Percentiles rank a stretch among this genome's conserved stretches.
phyloP scores from a whole-genome alignment of 2,888 invertebrate species.

The Cryptophagus acutangulus region DNA sequence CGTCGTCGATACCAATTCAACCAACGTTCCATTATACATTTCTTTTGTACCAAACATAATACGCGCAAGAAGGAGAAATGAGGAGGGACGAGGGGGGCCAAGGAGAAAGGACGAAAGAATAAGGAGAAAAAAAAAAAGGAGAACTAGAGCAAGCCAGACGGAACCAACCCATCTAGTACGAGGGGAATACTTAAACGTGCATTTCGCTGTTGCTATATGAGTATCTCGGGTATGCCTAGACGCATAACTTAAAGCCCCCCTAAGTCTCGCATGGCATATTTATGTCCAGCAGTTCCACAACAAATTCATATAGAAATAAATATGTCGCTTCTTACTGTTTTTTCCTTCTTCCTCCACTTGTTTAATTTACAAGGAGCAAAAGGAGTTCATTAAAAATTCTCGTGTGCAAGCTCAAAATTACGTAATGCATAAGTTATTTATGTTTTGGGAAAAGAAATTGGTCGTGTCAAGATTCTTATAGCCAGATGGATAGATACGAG shows the following conservation, averaged over 20 bases:
- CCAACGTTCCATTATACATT: not conserved
- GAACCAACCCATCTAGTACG: conserved; percentile 13
- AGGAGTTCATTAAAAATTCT: conserved; percentile 39
- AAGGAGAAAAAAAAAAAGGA: conserved; percentile 6
- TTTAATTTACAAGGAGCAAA: too few relatives aligned
- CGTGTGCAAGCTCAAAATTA: conserved; percentile 1
- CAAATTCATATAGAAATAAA: conserved; percentile 40
- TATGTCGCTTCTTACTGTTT: too few relatives aligned
- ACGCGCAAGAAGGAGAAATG: too few relatives aligned
- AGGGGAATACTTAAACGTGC: conserved; percentile 30
- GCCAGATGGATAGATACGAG: too few relatives aligned
- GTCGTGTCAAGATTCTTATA: too few relatives aligned
- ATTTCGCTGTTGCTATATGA: conserved; percentile 34
- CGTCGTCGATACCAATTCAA: conserved; percentile 7
- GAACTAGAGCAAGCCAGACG: conserved; percentile 14
- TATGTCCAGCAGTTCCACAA: conserved; percentile 38
- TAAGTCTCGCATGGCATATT: conserved; percentile 37
- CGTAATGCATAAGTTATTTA: not conserved
- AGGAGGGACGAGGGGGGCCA: too few relatives aligned
- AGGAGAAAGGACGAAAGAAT: too few relatives aligned
- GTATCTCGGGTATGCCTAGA: conserved; percentile 37
- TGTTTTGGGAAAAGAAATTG: conserved; percentile 2
- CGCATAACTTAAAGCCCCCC: conserved; percentile 38
- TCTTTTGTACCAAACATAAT: too few relatives aligned
- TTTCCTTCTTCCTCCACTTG: conserved; percentile 34